Percentiles rank a stretch among this genome's conserved stretches.
These are phyloP conservation scores for Cantharis rustica DNA, from an alignment of 2,888 invertebrate genomes.

Conservation along the genomic window DNA sequence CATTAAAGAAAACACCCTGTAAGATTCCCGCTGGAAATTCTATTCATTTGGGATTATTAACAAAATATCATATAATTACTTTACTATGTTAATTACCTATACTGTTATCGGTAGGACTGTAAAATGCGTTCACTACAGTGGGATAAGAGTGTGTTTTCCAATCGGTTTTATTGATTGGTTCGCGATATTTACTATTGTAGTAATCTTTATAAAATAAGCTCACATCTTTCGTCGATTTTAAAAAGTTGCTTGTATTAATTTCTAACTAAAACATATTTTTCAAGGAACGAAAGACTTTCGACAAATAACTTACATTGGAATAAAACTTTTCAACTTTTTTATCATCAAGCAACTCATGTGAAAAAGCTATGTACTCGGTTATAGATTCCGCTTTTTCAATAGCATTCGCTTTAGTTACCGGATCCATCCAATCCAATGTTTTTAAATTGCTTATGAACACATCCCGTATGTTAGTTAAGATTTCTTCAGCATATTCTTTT, in stretches of 20 bases:
- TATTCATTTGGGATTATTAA: conserved; percentile 50
- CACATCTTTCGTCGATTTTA: conserved; percentile 76
- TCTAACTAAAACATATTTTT: conserved; percentile 58
- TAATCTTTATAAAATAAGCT: conserved; percentile 81
- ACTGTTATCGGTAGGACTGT: conserved; percentile 60
- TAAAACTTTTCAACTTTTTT: conserved; percentile 81
- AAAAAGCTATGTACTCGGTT: conserved; percentile 90
- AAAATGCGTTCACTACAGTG: conserved; percentile 61
- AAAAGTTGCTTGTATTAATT: conserved; percentile 70
- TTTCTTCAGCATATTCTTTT: conserved; percentile 80
- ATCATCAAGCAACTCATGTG: conserved; percentile 84
- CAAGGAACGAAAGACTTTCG: conserved; percentile 51
- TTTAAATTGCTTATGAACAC: conserved; percentile 81
- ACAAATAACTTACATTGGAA: conserved; percentile 59
- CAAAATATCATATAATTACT: conserved; percentile 52
- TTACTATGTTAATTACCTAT: conserved; percentile 58
- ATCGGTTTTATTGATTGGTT: conserved; percentile 63
- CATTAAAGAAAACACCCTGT: conserved; percentile 84
- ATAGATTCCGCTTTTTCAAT: conserved; percentile 81
- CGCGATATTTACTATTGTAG: conserved; percentile 74
- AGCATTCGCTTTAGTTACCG: conserved; percentile 74
- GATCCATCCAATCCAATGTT: conserved; percentile 92
- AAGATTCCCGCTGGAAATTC: conserved; percentile 89
- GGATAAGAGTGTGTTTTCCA: conserved; percentile 59
- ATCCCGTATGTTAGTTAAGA: conserved; percentile 82